Evolutionary conservation across 2,113 vertebrate species (phyloP), one percentile per base, ranked within the genome.

Genomic region (Choloepus hoffmanni): DNA sequence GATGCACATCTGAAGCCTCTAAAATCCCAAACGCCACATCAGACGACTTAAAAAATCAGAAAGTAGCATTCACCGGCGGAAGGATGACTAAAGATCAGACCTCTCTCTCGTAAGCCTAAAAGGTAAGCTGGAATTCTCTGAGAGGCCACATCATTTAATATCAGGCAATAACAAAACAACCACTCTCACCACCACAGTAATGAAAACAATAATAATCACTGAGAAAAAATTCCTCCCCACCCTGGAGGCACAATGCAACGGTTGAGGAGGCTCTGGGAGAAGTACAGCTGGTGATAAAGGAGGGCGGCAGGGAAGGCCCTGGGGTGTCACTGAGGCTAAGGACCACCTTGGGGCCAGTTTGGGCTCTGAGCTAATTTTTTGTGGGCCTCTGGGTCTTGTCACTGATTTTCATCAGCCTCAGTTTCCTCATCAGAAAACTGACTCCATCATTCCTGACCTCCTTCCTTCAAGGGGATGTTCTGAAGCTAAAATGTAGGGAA

Each of bases 401-500:
- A 7, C 19, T 26, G 40, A 65, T 78, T 84, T 81, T 85, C 65
- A 40, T 6, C 3, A 5, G 40, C n/a, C 26, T 36, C 16, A 77
- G 43, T 63, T 89, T 86, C 18, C 30, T 86, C 82, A 16, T 58
- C 43, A 55, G 45, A 12, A 78, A 83, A 68, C 3, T 15, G 82
- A 85, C 1, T 19, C 15, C 12, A 43, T 55, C 28, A 62, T 48
- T 95, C 33, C 72, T 85, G 40, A 89, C 18, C 43, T 65, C 7
- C 14, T 7, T 72, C 13, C 9, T 78, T 89, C 45, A 40, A 67
- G 85, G 19, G 45, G 3, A 68, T 53, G 4, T 65, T 65, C 28
- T 81, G 53, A 70, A 82, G 33, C 18, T 89, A 72, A 94, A 89
- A 82, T 36, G 18, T n/a, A n/a, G 68, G 9, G 70, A 73, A 89